A percentile compares a stretch with the other conserved stretches of the same genome.
These are phyloP conservation scores for Philaethria dido DNA, from an alignment of 2,888 invertebrate genomes.

Conservation along the genomic window DNA sequence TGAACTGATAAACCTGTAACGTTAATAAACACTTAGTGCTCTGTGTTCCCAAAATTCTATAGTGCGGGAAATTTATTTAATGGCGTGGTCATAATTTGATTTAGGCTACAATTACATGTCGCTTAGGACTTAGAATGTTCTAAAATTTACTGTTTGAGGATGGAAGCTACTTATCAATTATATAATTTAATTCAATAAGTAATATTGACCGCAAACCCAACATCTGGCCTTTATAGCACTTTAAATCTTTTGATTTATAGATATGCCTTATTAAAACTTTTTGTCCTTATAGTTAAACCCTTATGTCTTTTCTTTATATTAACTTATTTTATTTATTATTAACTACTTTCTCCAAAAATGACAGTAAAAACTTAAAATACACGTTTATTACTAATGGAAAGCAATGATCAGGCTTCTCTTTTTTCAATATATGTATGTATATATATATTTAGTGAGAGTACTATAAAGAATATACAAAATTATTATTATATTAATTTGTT, in stretches of 20 bases:
- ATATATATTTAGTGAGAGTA: background rate
- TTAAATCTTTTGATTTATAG: background rate
- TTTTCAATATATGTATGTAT: no score
- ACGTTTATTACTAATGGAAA: no score
- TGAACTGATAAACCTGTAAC: constrained; percentile 1
- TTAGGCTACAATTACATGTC: constrained; percentile 7
- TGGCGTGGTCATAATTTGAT: constrained; percentile 20
- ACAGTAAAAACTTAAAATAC: no score
- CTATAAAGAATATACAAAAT: background rate
- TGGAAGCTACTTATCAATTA: constrained; percentile 4
- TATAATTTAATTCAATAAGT: constrained; percentile 2
- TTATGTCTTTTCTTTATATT: no score
- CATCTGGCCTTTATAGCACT: background rate
- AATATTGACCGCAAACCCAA: background rate
- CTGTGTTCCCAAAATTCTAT: background rate
- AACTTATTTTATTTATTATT: no score
- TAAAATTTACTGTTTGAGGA: constrained; percentile 10
- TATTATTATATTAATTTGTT: background rate
- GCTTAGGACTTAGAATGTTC: background rate
- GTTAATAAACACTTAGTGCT: constrained; percentile 19
- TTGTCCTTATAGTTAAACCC: no score
- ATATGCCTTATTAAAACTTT: no score
- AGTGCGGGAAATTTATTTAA: constrained; percentile 16
- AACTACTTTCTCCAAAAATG: no score
- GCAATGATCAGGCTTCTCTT: no score